Evolutionary conservation across 2,797 vertebrate species (phyloP), one percentile per base, ranked within the genome.

Genomic region (Halcyon badia): DNA sequence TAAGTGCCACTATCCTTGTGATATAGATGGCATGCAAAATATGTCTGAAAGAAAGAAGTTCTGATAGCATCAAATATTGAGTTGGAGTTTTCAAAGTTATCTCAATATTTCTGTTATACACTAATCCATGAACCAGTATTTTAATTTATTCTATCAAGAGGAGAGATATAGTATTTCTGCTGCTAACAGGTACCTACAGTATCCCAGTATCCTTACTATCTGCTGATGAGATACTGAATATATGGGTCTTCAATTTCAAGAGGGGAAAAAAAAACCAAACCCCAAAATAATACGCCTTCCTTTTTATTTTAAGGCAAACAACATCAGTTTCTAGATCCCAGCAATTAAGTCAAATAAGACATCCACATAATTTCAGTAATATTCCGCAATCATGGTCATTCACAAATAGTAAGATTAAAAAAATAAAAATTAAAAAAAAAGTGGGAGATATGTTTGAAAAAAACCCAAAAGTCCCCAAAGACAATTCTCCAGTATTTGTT

Each of bases 11-110:
- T 86, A 89, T 54, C 30, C 12, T 73, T 77, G 44, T 3, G 16
- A 75, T 80, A 91, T 3, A 90, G 83, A 79, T 51, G 49, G 87
- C 91, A 96, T 69, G 39, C 78, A 65, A 90, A 93, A 68, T 41
- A 28, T 3, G 21, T 31, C 79, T 52, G 33, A 83, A 78, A 42
- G 52, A 65, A 93, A n/a, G 77, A 73, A 30, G 18, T 78, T 78
- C 72, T 84, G 90, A 84, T 83, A 95, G 64, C 16, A 80, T 85
- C 84, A 94, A 66, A 48, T 60, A 87, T 2, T 39, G 52, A 90
- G 44, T 58, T 4, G 6, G 48, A 68, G 39, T 77, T 91, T 85
- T 89, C 71, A 87, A 91, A 95, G 58, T 39, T 81, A 52, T 69
- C 77, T 82, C 78, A 5, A 4, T 62, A 76, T 76, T 83, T 83